phyloP scores from a whole-genome alignment of 2,797 vertebrate species.

The Manis javanica region DNA sequence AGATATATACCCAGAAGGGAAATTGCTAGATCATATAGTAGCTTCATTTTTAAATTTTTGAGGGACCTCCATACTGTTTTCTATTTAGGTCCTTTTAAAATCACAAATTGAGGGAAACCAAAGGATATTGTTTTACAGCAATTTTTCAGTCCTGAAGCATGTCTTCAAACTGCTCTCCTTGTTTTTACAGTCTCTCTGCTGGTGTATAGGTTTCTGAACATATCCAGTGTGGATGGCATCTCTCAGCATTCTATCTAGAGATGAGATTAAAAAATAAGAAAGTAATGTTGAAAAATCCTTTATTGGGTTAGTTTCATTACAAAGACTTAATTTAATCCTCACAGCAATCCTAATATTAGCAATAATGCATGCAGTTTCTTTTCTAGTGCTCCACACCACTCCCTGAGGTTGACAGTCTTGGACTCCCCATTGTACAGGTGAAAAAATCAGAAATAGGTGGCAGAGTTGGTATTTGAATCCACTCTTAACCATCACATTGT shows the following conservation, averaged over 20 bases:
- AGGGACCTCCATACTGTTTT: not conserved
- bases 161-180: not conserved
- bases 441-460: not conserved
- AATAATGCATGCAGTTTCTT: not conserved
- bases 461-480: not conserved
- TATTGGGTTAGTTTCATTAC: not conserved
- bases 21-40: not conserved
- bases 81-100: not conserved
- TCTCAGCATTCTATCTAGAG: not conserved
- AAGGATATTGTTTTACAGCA: not conserved
- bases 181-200: not conserved
- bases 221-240: not conserved
- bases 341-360: not conserved
- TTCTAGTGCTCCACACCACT: not conserved
- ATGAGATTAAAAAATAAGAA: not conserved
- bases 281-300: not conserved
- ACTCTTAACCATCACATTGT: not conserved
- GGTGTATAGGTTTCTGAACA: not conserved
- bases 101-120: not conserved
- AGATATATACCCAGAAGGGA: not conserved
- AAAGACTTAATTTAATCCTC: not conserved
- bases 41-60: not conserved
- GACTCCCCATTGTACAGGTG: not conserved
- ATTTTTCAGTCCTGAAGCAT: not conserved
- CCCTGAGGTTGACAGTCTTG: not conserved